Base-by-base conservation (phyloP, 2,797 vertebrate species). In the Ibycter americanus region DNA sequence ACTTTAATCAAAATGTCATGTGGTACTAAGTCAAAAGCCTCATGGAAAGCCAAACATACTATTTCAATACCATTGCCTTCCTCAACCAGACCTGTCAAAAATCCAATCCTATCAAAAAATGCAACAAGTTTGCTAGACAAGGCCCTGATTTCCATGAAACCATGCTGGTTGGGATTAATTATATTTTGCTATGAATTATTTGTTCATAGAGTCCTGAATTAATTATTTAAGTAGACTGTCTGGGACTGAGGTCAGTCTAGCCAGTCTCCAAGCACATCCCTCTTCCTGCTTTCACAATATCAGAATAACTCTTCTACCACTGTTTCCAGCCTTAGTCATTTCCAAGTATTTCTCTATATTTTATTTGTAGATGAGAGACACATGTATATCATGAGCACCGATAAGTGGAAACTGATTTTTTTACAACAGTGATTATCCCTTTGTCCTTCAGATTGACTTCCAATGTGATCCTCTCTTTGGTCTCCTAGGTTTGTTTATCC, bases 221-320 rank as follows among this genome's bases (percentile, higher is more conserved):
- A 89, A 96, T 96, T 91, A 96, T 96, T 97, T 63, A 96, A 91
- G 93, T 83, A 92, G 87, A 31, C 86, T 85, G 92, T 94, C 95
- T 96, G 89, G 78, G 84, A 71, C 92, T 55, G 89, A 95, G 93
- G 84, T 93, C 96, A 89, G 95, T 80, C 96, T 94, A 95, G 92
- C 90, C 95, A 56, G 87, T 52, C 82, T 96, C 63, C 74, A 82
- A 90, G 70, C 6, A 4, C 81, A 67, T 89, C 20, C 6, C 44
- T 73, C 71, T 63, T 36, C 34, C 61, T 38, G 84, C 61, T 87
- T 92, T 94, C 83, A 34, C 55, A 61, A 11, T 42, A 94, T 34
- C 32, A 52, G 63, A 87, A 21, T 25, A 89, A 77, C 44, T 59
- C 55, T 73, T 79, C n/a, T 58, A 38, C 49, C 55, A 12, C 31